Evolutionary conservation across 2,113 vertebrate species (phyloP).

Genomic region (Apteryx mantelli): DNA sequence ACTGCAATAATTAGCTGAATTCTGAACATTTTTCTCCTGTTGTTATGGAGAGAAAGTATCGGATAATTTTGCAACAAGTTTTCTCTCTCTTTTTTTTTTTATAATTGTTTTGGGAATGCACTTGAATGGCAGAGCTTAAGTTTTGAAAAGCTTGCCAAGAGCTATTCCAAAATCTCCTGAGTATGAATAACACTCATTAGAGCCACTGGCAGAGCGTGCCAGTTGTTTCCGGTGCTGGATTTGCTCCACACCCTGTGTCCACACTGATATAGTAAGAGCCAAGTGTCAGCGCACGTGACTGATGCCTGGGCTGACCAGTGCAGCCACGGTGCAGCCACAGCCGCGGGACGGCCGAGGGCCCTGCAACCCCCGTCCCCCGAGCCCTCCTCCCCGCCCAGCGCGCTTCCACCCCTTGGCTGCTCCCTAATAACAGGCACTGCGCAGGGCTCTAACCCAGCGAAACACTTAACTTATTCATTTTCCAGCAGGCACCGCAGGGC

Average conservation of each 20-base stretch:
- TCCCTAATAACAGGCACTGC: not conserved
- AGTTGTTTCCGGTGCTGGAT: not conserved
- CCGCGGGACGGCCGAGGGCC: not conserved
- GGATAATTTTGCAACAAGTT: not conserved
- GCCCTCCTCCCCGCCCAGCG: not conserved
- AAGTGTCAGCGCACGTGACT: not conserved
- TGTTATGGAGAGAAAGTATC: not conserved
- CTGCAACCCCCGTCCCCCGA: not conserved
- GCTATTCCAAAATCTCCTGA: not conserved
- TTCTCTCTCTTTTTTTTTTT: not conserved
- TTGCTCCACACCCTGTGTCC: not conserved
- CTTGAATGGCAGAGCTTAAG: not conserved
- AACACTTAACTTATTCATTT: not conserved
- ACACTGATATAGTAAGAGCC: fast-evolving
- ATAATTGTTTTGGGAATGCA: not conserved
- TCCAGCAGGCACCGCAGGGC: not conserved
- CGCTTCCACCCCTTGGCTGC: not conserved
- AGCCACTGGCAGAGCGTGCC: not conserved
- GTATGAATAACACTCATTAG: not conserved
- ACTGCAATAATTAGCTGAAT: constrained; percentile 5
- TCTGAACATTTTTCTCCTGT: not conserved
- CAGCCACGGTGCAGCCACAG: not conserved
- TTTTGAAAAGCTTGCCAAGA: constrained; percentile 39
- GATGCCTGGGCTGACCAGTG: not conserved
- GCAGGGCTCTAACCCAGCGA: not conserved